Conservation (phyloP, 2,113 vertebrate species). For the Caranx melampygus region DNA sequence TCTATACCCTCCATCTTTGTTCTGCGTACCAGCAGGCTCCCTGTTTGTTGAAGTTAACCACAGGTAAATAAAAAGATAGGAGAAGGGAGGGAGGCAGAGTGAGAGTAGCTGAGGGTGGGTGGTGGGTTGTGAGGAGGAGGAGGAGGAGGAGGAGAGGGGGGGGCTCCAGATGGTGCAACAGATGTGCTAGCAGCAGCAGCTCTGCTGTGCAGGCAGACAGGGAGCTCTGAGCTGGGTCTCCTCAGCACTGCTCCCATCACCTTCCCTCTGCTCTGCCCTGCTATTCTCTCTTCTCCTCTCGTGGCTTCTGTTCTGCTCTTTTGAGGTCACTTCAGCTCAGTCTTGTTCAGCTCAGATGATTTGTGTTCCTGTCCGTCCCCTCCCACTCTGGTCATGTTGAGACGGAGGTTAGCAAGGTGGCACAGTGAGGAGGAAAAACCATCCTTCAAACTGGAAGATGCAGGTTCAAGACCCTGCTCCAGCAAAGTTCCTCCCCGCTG, state of each 20-base stretch:
- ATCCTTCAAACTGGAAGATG: slow-evolving; percentile 33
- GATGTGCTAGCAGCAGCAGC: slow-evolving; percentile 96
- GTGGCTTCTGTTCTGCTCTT: slow-evolving; percentile 38
- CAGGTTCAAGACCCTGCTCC: slow-evolving; percentile 40
- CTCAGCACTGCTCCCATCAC: slow-evolving; percentile 77
- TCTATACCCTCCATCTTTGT: slow-evolving; percentile 88
- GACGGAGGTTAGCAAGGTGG: slow-evolving; percentile 13
- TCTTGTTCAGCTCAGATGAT: slow-evolving; percentile 37
- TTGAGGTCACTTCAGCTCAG: slow-evolving; percentile 60
- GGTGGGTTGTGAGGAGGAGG: slow-evolving; percentile 18
- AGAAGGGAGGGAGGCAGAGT: slow-evolving; percentile 21
- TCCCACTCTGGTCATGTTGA: slow-evolving; percentile 20
- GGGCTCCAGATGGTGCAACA: slow-evolving; percentile 99
- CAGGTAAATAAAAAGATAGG: slow-evolving; percentile 98
- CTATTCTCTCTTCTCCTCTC: slow-evolving; percentile 47
- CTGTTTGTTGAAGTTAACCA: slow-evolving; percentile 91
- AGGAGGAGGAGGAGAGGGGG: slow-evolving; percentile 1
- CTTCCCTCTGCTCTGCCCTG: slow-evolving; percentile 62
- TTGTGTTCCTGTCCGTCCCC: slow-evolving; percentile 14
- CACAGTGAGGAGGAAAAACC: slow-evolving; percentile 8
- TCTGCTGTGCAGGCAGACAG: slow-evolving; percentile 84
- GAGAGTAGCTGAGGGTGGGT: slow-evolving; percentile 41
- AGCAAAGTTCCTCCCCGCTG: slow-evolving; percentile 34
- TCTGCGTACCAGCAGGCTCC: slow-evolving; percentile 94
- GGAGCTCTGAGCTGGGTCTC: slow-evolving; percentile 82